Percentiles rank a stretch among this genome's conserved stretches.
Evolutionary conservation across 2,113 vertebrate species (phyloP).

Genomic region (Mungos mungo): DNA sequence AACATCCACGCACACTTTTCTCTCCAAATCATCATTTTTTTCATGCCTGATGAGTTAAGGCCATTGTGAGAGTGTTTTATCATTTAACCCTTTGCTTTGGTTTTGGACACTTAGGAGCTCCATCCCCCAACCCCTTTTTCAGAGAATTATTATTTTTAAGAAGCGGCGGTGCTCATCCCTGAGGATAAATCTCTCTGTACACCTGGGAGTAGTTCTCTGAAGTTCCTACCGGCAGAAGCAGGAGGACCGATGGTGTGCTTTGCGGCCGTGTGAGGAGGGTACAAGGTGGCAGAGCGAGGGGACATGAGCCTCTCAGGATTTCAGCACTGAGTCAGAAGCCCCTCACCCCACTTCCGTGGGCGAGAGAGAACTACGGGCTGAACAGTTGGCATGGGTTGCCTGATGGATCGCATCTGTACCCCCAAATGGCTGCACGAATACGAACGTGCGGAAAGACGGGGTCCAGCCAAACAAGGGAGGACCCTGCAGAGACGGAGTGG

Average conservation of each 20-base stretch:
- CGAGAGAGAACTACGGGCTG: background rate
- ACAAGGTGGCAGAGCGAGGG: background rate
- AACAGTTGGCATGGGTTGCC: rapidly evolving
- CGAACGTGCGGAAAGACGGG: rapidly evolving
- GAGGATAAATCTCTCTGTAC: background rate
- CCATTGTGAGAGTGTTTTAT: background rate
- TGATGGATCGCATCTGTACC: rapidly evolving
- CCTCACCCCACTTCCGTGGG: background rate
- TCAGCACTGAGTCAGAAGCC: background rate
- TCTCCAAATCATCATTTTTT: background rate
- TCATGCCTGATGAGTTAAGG: background rate
- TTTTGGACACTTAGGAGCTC: background rate
- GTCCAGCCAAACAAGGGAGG: background rate
- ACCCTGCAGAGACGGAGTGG: rapidly evolving
- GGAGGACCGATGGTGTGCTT: background rate
- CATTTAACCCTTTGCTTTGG: background rate
- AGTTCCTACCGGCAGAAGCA: background rate
- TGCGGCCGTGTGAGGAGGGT: background rate
- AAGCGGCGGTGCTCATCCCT: background rate
- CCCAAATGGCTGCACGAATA: background rate
- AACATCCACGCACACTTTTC: background rate
- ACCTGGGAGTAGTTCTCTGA: background rate
- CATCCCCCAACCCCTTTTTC: background rate
- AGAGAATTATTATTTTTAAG: background rate
- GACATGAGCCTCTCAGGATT: background rate